Percentiles rank a stretch among this genome's conserved stretches.
phyloP scores from a whole-genome alignment of 1,140 invertebrate species.

The Saxidomus purpurata region DNA sequence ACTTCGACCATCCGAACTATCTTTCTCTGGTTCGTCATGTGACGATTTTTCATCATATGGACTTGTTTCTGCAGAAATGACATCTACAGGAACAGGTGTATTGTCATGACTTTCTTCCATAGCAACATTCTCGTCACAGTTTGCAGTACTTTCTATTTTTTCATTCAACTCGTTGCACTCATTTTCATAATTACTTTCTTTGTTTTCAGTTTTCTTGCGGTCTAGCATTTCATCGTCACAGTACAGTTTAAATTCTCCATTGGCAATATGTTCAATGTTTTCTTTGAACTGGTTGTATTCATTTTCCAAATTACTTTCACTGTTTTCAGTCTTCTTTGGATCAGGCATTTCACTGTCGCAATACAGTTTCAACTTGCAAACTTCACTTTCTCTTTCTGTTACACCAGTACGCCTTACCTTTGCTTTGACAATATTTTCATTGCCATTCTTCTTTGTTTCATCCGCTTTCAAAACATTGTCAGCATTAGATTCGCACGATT shows the following conservation, averaged over 20 bases:
- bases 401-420: conserved; percentile 3
- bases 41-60: background rate
- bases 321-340: too few relatives aligned
- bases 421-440: background rate
- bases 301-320: too few relatives aligned
- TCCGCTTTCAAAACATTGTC: background rate
- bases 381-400: background rate
- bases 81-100: background rate
- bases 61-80: background rate
- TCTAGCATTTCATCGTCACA: background rate
- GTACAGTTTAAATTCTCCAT: background rate
- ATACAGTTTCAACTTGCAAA: background rate
- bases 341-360: background rate
- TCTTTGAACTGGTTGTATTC: background rate
- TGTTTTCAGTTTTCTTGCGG: too few relatives aligned
- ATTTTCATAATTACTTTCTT: too few relatives aligned
- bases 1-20: background rate
- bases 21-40: background rate
- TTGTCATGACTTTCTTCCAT: background rate
- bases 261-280: background rate
- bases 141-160: background rate
- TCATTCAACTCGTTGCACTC: background rate
- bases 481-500: background rate
- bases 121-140: background rate
- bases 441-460: background rate